Evolutionary conservation across 2,888 invertebrate species (phyloP).

Genomic region (Himalopsyche kuldschensis): DNA sequence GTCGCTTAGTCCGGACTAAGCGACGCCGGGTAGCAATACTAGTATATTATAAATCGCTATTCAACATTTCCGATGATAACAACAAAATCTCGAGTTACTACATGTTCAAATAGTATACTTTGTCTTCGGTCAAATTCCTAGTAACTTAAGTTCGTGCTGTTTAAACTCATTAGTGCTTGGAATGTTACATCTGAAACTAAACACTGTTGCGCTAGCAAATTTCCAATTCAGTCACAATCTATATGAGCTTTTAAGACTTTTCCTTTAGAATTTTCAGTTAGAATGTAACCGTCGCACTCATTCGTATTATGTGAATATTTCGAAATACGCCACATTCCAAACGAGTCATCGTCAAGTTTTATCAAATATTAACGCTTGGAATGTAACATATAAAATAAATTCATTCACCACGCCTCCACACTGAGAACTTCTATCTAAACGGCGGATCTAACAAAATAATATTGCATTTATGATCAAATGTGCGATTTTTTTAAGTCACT

Average conservation of each 20-base stretch:
- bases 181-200: slow-evolving; percentile 15
- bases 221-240: neutral
- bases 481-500: neutral
- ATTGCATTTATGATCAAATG: neutral
- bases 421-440: neutral
- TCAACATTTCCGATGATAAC: too few relatives aligned
- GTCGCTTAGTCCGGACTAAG: too few relatives aligned
- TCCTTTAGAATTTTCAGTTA: neutral
- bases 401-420: neutral
- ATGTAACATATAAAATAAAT: neutral
- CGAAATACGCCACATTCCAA: neutral
- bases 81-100: too few relatives aligned
- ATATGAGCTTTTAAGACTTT: neutral
- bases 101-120: too few relatives aligned
- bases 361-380: neutral
- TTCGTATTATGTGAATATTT: neutral
- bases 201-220: neutral
- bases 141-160: slow-evolving; percentile 1
- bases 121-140: slow-evolving; percentile 13
- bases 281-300: neutral
- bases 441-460: neutral
- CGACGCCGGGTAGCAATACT: too few relatives aligned
- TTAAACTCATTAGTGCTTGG: slow-evolving; percentile 26
- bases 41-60: too few relatives aligned
- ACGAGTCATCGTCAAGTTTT: neutral